A percentile compares a stretch with the other conserved stretches of the same genome.
Conservation (phyloP, 1,140 invertebrate species). For the Watersipora subatra region DNA sequence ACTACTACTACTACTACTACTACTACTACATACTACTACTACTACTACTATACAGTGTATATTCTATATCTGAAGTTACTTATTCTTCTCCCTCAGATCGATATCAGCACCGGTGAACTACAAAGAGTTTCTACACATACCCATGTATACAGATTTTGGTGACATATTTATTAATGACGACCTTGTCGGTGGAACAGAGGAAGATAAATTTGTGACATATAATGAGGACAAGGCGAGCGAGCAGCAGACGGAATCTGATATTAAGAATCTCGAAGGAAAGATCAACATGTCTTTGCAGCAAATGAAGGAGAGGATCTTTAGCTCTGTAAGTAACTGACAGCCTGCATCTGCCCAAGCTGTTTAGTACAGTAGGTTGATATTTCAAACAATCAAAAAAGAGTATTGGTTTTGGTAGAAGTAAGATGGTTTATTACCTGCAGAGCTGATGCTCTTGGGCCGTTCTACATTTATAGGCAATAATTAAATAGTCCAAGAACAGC, state of each 20-base stretch:
- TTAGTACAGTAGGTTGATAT: background rate
- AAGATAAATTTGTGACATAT: slow-evolving; percentile 27
- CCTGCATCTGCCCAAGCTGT: background rate
- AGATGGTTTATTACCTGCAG: too few relatives aligned
- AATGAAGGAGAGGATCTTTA: slow-evolving; percentile 30
- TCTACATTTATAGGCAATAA: too few relatives aligned
- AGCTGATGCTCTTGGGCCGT: too few relatives aligned
- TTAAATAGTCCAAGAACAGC: too few relatives aligned
- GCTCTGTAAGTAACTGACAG: slow-evolving; percentile 18
- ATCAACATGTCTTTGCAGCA: slow-evolving; percentile 33
- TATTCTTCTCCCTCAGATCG: too few relatives aligned
- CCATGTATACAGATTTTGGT: slow-evolving; percentile 22
- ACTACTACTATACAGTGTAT: too few relatives aligned
- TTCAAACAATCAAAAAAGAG: too few relatives aligned
- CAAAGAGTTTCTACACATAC: slow-evolving; percentile 25
- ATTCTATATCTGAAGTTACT: too few relatives aligned
- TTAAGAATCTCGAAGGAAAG: slow-evolving; percentile 30
- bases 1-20: too few relatives aligned
- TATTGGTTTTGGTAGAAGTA: too few relatives aligned
- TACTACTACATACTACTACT: too few relatives aligned
- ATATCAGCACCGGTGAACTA: slow-evolving; percentile 32
- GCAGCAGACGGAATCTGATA: slow-evolving; percentile 32
- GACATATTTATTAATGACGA: slow-evolving; percentile 25
- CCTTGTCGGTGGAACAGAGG: slow-evolving; percentile 16
- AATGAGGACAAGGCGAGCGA: slow-evolving; percentile 27